phyloP scores from a whole-genome alignment of 2,888 invertebrate genomes.

The Busseola fusca region DNA sequence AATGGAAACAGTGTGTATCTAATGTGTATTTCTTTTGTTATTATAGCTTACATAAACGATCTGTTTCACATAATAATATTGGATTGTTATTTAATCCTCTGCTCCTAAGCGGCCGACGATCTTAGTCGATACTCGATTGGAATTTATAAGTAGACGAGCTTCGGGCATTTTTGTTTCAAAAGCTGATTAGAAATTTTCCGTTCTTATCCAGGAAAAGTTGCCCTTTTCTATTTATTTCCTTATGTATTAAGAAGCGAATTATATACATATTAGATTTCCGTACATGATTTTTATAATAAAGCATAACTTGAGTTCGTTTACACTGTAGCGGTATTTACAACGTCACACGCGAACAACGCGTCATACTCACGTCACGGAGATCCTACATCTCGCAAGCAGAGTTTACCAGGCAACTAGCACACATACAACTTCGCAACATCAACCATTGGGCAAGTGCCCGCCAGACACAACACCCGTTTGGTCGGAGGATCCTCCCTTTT shows the following conservation, averaged over 20 bases:
- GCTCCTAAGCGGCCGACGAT: conserved; percentile 40
- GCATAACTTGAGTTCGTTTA: neutral
- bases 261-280: conserved; percentile 10
- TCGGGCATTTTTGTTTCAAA: conserved; percentile 41
- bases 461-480: too few species aligned
- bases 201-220: conserved; percentile 19
- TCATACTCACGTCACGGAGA: too few species aligned
- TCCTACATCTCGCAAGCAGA: too few species aligned
- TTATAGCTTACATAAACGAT: conserved; percentile 37
- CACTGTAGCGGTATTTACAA: too few species aligned
- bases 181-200: conserved; percentile 54
- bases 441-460: too few species aligned
- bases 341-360: too few species aligned
- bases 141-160: conserved; percentile 48
- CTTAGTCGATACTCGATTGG: conserved; percentile 38
- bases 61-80: conserved; percentile 41
- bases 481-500: too few species aligned
- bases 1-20: conserved; percentile 49
- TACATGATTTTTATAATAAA: neutral
- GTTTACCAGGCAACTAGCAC: too few species aligned
- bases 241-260: conserved; percentile 8
- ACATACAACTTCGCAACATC: too few species aligned
- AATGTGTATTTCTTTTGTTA: conserved; percentile 52
- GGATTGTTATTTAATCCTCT: conserved; percentile 42
- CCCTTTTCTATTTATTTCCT: conserved; percentile 6